These are phyloP conservation scores for Lepidotrigona ventralis DNA, from an alignment of 1,140 invertebrate genomes.

Conservation along the genomic window DNA sequence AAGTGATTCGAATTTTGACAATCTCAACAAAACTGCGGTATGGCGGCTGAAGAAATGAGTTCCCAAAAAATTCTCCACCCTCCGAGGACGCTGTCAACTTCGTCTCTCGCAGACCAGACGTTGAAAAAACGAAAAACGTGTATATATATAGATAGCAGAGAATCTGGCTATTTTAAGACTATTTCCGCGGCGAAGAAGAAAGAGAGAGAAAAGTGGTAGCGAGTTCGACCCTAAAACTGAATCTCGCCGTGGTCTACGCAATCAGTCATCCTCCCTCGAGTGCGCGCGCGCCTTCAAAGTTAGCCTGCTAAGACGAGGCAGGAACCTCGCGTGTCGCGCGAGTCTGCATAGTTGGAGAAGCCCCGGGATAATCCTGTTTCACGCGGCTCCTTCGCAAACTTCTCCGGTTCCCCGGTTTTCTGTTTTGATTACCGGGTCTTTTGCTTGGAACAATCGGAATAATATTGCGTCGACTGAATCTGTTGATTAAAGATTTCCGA, in stretches of 20 bases:
- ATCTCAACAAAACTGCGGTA: too few relatives aligned
- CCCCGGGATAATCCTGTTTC: constrained; percentile 29
- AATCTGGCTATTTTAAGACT: constrained; percentile 64
- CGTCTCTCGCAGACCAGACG: constrained; percentile 47
- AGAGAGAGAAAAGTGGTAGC: constrained; percentile 13
- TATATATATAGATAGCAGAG: constrained; percentile 20
- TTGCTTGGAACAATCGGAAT: background rate
- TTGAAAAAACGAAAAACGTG: constrained; percentile 56
- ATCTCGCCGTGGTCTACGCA: constrained; percentile 47
- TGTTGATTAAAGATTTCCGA: background rate
- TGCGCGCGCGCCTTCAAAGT: constrained; percentile 50
- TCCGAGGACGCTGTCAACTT: constrained; percentile 49
- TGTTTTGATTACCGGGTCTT: background rate
- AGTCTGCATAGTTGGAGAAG: constrained; percentile 42
- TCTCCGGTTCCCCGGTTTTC: background rate
- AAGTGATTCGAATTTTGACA: too few relatives aligned
- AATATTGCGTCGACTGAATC: background rate
- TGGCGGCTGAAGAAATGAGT: background rate
- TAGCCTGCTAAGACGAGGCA: constrained; percentile 14
- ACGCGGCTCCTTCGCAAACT: background rate
- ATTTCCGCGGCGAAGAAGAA: constrained; percentile 47
- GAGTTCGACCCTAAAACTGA: constrained; percentile 55
- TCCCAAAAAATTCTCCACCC: background rate
- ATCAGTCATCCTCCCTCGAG: constrained; percentile 65
- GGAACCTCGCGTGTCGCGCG: constrained; percentile 19